phyloP scores from a whole-genome alignment of 2,888 invertebrate genomes.

The Alcis repandata region DNA sequence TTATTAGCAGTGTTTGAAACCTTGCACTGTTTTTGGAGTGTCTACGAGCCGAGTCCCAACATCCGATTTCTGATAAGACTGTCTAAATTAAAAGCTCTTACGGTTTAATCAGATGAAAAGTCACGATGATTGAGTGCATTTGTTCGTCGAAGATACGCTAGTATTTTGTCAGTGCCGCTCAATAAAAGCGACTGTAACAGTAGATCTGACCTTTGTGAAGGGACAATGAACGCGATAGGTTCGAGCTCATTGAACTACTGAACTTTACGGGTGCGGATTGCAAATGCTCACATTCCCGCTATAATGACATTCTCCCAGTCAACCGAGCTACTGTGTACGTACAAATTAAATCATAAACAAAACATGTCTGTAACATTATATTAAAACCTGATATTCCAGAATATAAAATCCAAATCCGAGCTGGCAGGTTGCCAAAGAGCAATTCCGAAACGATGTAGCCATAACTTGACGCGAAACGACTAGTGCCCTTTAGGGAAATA shows the following conservation, averaged over 20 bases:
- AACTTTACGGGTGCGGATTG: slow-evolving; percentile 76
- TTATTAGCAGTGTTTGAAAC: slow-evolving; percentile 48
- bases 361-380: slow-evolving; percentile 29
- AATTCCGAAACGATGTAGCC: slow-evolving; percentile 44
- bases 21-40: slow-evolving; percentile 5
- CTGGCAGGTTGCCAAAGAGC: slow-evolving; percentile 48
- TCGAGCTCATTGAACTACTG: slow-evolving; percentile 76
- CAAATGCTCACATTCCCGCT: slow-evolving; percentile 66
- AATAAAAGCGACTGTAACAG: slow-evolving; percentile 52
- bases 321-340: slow-evolving; percentile 15
- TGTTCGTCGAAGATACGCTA: slow-evolving; percentile 24
- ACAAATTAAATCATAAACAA: slow-evolving; percentile 24
- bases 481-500: slow-evolving; percentile 49
- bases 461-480: slow-evolving; percentile 47
- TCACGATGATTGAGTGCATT: slow-evolving; percentile 30
- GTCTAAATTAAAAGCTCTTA: slow-evolving; percentile 16
- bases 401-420: slow-evolving; percentile 40
- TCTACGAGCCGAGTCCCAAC: slow-evolving; percentile 17
- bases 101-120: slow-evolving; percentile 31
- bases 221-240: slow-evolving; percentile 74
- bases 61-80: slow-evolving; percentile 21
- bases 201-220: slow-evolving; percentile 73
- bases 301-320: slow-evolving; percentile 51
- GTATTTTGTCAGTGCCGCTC: slow-evolving; percentile 40
- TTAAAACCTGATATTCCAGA: slow-evolving; percentile 43